Evolutionary conservation across 2,888 invertebrate species (phyloP).

Genomic region (Stenodera caucasica): DNA sequence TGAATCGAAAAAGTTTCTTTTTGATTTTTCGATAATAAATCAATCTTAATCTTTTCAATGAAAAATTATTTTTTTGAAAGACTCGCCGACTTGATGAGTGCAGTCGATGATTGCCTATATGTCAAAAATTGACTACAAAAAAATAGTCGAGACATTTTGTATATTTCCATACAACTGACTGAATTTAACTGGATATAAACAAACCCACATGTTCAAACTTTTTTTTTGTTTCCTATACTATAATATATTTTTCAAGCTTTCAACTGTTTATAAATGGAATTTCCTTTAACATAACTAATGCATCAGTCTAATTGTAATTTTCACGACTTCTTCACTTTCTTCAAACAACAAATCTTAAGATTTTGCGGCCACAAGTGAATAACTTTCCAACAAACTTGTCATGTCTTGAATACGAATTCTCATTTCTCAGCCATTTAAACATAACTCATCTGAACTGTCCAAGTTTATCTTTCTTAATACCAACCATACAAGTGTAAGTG

Average conservation of each 20-base stretch:
- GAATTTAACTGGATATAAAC: neutral
- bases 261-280: conserved; percentile 2
- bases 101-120: conserved; percentile 4
- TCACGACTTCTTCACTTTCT: too few species aligned
- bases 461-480: conserved; percentile 3
- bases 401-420: neutral
- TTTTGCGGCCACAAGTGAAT: too few species aligned
- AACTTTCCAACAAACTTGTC: neutral
- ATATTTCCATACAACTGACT: neutral
- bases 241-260: neutral
- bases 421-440: neutral
- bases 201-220: neutral
- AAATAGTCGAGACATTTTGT: conserved; percentile 5
- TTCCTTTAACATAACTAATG: neutral
- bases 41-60: neutral
- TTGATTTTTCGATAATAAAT: conserved; percentile 1
- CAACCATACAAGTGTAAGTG: too few species aligned
- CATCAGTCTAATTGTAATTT: too few species aligned
- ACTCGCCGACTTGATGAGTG: conserved; percentile 5
- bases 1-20: too few species aligned
- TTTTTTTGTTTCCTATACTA: neutral
- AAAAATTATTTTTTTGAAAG: neutral
- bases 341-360: too few species aligned
- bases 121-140: neutral
- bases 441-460: neutral